phyloP scores from a whole-genome alignment of 2,113 vertebrate species.

The Hippolais icterina region DNA sequence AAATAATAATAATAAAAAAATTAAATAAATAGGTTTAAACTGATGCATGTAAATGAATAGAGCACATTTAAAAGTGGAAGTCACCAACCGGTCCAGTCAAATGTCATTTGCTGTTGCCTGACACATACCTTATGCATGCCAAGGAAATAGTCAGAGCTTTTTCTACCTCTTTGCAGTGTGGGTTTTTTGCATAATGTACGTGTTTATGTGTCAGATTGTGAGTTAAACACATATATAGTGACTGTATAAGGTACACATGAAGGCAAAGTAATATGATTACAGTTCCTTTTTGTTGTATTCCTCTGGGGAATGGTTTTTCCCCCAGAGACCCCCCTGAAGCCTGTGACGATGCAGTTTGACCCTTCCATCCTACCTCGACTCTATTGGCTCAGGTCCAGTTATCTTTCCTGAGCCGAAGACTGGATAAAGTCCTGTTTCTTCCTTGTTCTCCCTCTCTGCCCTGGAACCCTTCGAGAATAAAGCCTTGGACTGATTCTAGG shows the following conservation, averaged over 20 bases:
- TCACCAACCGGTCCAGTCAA: background rate
- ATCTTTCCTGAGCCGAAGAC: too few species aligned
- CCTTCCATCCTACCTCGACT: too few species aligned
- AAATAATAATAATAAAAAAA: background rate
- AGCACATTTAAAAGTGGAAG: background rate
- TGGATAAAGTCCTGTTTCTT: too few species aligned
- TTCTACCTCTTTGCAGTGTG: background rate
- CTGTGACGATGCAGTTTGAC: too few species aligned
- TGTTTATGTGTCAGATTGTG: background rate
- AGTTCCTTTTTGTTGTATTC: background rate
- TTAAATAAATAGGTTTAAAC: background rate
- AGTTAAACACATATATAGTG: background rate
- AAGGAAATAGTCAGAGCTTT: background rate
- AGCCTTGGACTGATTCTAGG: too few species aligned
- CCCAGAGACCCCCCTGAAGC: too few species aligned
- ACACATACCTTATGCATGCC: background rate
- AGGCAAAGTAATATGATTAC: background rate
- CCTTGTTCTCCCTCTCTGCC: too few species aligned
- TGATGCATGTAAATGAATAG: background rate
- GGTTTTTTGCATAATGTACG: background rate
- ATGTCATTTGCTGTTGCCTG: background rate
- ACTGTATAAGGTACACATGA: background rate
- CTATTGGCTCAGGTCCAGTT: too few species aligned
- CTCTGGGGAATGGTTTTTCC: too few species aligned
- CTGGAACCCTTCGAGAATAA: too few species aligned